Conservation (phyloP, 2,113 vertebrate genomes). For the Panthera leo region DNA sequence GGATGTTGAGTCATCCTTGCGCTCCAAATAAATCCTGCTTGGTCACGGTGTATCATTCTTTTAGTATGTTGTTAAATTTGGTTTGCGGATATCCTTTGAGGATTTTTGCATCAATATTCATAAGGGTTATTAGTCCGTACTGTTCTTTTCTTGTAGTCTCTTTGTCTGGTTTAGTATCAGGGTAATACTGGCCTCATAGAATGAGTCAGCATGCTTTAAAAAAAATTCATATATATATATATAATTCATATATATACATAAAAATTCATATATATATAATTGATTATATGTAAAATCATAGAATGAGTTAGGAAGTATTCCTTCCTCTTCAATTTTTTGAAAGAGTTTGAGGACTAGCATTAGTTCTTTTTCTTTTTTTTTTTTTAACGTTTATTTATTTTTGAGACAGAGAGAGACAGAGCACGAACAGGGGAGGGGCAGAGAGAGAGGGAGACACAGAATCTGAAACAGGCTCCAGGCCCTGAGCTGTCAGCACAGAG, state of each 20-base stretch:
- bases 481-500: too few relatives aligned
- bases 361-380: not conserved
- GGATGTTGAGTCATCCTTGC: not conserved
- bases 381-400: too few relatives aligned
- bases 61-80: not conserved
- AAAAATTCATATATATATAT: not conserved
- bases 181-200: not conserved
- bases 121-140: not conserved
- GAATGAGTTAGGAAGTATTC: not conserved
- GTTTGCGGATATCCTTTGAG: not conserved
- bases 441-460: too few relatives aligned
- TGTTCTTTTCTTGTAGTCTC: not conserved
- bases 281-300: not conserved
- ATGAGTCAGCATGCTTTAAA: not conserved
- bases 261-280: too few relatives aligned
- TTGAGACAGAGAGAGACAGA: too few relatives aligned
- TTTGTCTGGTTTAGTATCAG: not conserved
- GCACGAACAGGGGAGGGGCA: too few relatives aligned
- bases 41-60: not conserved
- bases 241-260: not conserved
- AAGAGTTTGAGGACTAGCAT: not conserved
- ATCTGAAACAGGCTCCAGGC: too few relatives aligned
- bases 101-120: not conserved
- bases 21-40: not conserved
- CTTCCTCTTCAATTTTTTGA: not conserved